Evolutionary conservation across 2,888 invertebrate species (phyloP).

Genomic region (Drosophila barbarae): DNA sequence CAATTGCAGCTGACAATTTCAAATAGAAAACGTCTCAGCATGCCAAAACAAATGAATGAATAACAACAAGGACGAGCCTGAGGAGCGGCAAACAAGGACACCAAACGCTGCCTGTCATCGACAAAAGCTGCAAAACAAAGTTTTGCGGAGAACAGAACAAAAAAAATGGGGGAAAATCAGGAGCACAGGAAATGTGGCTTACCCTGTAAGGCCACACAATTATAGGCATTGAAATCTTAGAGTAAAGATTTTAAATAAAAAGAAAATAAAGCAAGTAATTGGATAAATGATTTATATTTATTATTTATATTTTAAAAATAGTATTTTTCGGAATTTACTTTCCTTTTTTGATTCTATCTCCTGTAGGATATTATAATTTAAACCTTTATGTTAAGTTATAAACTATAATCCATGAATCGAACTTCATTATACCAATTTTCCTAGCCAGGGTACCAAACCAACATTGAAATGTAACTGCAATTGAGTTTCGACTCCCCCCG

Average conservation of each 20-base stretch:
- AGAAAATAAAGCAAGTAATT: background rate
- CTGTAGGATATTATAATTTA: too few relatives aligned
- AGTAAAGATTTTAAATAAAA: background rate
- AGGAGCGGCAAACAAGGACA: conserved; percentile 26
- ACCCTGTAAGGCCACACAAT: background rate
- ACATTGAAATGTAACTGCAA: conserved; percentile 70
- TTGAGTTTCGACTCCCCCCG: conserved; percentile 50
- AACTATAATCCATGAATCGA: background rate
- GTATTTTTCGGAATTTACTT: background rate
- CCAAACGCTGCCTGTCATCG: conserved; percentile 43
- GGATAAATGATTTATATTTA: background rate
- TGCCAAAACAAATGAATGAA: conserved; percentile 57
- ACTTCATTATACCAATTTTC: background rate
- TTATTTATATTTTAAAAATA: background rate
- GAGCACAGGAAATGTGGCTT: background rate
- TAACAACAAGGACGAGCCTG: conserved; percentile 43
- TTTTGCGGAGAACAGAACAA: conserved; percentile 20
- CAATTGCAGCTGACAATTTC: conserved; percentile 73
- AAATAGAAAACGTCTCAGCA: conserved; percentile 71
- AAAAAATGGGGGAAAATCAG: background rate
- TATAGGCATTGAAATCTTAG: background rate
- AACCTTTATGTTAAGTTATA: too few relatives aligned
- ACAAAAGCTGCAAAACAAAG: conserved; percentile 48
- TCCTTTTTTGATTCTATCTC: too few relatives aligned
- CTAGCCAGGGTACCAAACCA: conserved; percentile 14